Evolutionary conservation across 1,140 invertebrate genomes (phyloP), one percentile per base, ranked within the genome.

Genomic region (Megalopta genalis): DNA sequence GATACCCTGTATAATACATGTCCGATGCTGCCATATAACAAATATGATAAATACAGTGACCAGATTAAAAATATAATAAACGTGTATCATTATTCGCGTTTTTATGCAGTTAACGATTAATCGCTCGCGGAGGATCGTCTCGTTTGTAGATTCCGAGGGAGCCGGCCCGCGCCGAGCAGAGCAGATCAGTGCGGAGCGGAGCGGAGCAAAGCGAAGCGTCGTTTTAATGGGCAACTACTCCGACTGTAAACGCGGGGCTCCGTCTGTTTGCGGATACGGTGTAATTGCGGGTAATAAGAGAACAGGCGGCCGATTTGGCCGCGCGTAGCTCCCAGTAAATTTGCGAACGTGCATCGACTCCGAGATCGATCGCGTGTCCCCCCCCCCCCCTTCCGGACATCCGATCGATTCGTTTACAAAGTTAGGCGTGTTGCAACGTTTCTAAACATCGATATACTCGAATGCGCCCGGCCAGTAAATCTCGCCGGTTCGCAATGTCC

Each of bases 281-380:
- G 64, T 75, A 75, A 75, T 75, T 67, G 63, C 37, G 49, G 64
- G 52, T 75, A 66, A 67, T 67, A 67, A 75, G 73, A 42, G 73
- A 57, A 57, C 73, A n/a, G n/a, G 2, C 21, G n/a, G 27, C 8
- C 42, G 39, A 37, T 65, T 54, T 21, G 12, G 57, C 23, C 57
- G 18, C 18, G 18, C 27, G 14, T 18, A 37, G 4, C 21, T 23
- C 25, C 64, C 21, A 46, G 21, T 37, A 14, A 66, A 75, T 66
- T 75, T 39, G 32, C 46, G 14, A 21, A 54, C 42, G 12, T 16
- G 23, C 25, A 46, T 63, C 39, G 42, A 27, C 16, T 54, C 21
- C n/a, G 9, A 14, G 72, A 23, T 16, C 12, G 7, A 66, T 23
- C 18, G 21, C 6, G 23, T n/a, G n/a, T n/a, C n/a, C n/a, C 32